Base-by-base conservation (phyloP, 2,797 vertebrate species). In the Simalia tracyae region DNA sequence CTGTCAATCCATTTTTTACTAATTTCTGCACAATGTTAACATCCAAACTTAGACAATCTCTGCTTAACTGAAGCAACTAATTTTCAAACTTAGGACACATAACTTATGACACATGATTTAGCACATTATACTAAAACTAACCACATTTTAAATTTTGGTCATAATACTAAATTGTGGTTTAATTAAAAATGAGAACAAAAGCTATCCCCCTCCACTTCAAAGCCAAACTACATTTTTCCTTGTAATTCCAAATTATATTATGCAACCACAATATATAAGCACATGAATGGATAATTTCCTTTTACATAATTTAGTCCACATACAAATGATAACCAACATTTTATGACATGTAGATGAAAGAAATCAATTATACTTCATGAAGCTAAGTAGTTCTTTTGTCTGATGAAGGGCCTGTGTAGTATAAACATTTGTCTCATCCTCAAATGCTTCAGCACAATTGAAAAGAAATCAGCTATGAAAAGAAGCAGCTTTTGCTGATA, bases 401-500 rank as follows among this genome's bases (percentile, higher is more conserved):
- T 81, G 66, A 90, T 90, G 46, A 89, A 91, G 42, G 54, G 64
- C 11, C 56, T 54, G 9, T 63, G 26, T 84, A 89, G 57, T 87
- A n/a, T 86, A 81, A 87, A 91, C 36, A 81, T 88, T 92, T 84
- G 19, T 14, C 46, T 76, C 31, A 24, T 89, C 19, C 87, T 87
- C 87, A 93, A 76, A 57, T 15, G 56, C 60, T 68, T 60, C 8
- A 28, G 28, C 12, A 46, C 46, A 89, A 87, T 60, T 76, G 61
- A 64, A 89, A 86, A 68, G 31, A 63, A 87, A 86, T 31, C 28
- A 63, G 36, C 6, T 50, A 91, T 14, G 63, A 88, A 19, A 59
- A 91, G 64, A 28, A 91, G 72, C 15, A 50, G 42, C 46, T 61
- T 91, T 87, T 81, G 42, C 42, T 54, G 42, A 81, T 81, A 54